phyloP scores from a whole-genome alignment of 2,888 invertebrate species.

The Acanthopleura granulata region DNA sequence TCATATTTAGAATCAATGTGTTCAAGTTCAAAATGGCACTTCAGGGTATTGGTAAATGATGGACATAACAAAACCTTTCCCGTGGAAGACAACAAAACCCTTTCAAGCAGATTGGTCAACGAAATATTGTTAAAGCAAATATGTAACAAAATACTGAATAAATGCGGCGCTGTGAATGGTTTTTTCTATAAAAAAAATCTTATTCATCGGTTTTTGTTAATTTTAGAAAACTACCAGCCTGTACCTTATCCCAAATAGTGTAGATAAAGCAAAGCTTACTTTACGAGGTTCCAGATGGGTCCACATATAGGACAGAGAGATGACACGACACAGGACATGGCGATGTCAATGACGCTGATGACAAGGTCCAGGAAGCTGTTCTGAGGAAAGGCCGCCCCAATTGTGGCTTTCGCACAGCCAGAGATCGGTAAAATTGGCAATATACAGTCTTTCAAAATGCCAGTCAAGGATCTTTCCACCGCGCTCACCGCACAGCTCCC shows the following conservation, averaged over 20 bases:
- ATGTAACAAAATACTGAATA: too few species aligned
- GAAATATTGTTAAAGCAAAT: too few species aligned
- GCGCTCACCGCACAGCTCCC: conserved; percentile 5
- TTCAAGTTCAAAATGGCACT: too few species aligned
- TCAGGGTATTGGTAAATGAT: too few species aligned
- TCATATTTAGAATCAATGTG: too few species aligned
- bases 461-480: not conserved
- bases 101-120: too few species aligned
- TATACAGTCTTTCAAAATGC: conserved; percentile 30
- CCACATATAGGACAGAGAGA: conserved; percentile 26
- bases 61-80: too few species aligned
- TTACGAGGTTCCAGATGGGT: conserved; percentile 23
- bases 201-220: too few species aligned
- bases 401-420: conserved; percentile 26
- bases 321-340: conserved; percentile 27
- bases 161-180: too few species aligned
- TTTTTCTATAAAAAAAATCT: too few species aligned
- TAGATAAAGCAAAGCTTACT: conserved; percentile 23
- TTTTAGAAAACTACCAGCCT: too few species aligned
- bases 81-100: too few species aligned
- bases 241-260: not conserved
- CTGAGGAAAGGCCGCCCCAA: not conserved
- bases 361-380: not conserved
- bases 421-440: conserved; percentile 26
- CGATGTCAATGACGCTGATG: conserved; percentile 21